A percentile compares a stretch with the other conserved stretches of the same genome.
Conservation (phyloP, 2,888 invertebrate genomes). For the Homarus gammarus region DNA sequence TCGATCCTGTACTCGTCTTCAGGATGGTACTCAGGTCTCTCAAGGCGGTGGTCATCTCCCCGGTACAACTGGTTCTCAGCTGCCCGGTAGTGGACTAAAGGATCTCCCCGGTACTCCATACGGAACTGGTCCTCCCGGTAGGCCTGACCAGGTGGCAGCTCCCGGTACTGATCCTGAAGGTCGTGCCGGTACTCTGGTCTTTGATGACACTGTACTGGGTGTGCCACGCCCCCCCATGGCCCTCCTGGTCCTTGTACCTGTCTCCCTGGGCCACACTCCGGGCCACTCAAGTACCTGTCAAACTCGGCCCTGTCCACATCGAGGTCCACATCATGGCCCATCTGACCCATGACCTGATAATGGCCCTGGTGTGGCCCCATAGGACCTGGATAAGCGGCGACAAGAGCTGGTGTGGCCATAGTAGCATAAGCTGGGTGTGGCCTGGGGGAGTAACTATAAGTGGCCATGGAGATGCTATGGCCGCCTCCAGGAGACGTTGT, state of each 20-base stretch:
- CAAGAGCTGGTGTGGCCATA: slow-evolving; percentile 32
- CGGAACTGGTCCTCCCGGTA: slow-evolving; percentile 46
- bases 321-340: slow-evolving; percentile 59
- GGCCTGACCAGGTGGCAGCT: not conserved
- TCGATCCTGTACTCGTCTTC: slow-evolving; percentile 42
- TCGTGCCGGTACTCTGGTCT: slow-evolving; percentile 44
- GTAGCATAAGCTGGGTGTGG: slow-evolving; percentile 42
- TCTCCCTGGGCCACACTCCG: slow-evolving; percentile 24
- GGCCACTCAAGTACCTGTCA: slow-evolving; percentile 71
- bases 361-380: slow-evolving; percentile 53
- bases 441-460: slow-evolving; percentile 45
- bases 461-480: slow-evolving; percentile 29
- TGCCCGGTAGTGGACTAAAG: slow-evolving; percentile 35
- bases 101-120: slow-evolving; percentile 26
- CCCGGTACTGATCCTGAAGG: slow-evolving; percentile 48
- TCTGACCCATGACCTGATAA: slow-evolving; percentile 43
- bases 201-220: slow-evolving; percentile 37
- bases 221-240: not conserved
- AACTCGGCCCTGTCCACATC: slow-evolving; percentile 72
- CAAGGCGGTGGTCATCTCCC: slow-evolving; percentile 29
- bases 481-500: slow-evolving; percentile 13
- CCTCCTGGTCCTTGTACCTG: slow-evolving; percentile 12
- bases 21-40: slow-evolving; percentile 12
- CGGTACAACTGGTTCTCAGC: slow-evolving; percentile 32
- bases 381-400: slow-evolving; percentile 24